phyloP scores from a whole-genome alignment of 1,140 invertebrate genomes.

The Lycorma delicatula region DNA sequence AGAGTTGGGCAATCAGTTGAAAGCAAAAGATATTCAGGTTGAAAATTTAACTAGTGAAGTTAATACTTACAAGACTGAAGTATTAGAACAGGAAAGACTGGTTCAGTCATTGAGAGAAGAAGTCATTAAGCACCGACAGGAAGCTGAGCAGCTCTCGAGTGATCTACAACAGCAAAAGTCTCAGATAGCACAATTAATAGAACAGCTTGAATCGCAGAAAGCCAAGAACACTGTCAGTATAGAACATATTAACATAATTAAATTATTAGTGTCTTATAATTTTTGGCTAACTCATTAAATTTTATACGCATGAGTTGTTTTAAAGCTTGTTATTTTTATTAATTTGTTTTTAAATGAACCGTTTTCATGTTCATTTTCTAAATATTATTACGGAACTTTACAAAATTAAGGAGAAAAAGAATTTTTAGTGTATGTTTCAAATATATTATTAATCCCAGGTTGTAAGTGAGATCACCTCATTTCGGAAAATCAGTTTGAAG shows the following conservation, averaged over 20 bases:
- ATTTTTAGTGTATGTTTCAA: too few relatives aligned
- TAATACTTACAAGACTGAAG: conserved; percentile 25
- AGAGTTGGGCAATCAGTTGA: conserved; percentile 39
- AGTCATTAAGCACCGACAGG: conserved; percentile 22
- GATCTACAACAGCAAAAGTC: conserved; percentile 45
- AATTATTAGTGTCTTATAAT: background rate
- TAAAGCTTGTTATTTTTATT: too few relatives aligned
- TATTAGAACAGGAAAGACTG: conserved; percentile 13
- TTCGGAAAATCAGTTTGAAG: too few relatives aligned
- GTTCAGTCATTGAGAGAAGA: conserved; percentile 11
- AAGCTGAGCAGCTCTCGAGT: conserved; percentile 18
- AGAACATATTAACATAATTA: background rate
- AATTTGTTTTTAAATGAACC: too few relatives aligned
- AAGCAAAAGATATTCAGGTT: conserved; percentile 29
- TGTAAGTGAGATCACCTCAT: too few relatives aligned
- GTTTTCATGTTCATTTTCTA: too few relatives aligned
- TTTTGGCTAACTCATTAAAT: background rate
- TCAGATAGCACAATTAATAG: conserved; percentile 49
- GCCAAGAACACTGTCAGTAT: conserved; percentile 68
- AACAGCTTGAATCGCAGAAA: conserved; percentile 55
- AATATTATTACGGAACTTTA: too few relatives aligned
- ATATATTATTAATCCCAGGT: too few relatives aligned
- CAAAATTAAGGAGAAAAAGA: too few relatives aligned
- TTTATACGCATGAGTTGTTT: background rate
- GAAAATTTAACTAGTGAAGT: conserved; percentile 24